Base-by-base conservation (phyloP, 2,113 vertebrate species). In the Peromyscus maniculatus region DNA sequence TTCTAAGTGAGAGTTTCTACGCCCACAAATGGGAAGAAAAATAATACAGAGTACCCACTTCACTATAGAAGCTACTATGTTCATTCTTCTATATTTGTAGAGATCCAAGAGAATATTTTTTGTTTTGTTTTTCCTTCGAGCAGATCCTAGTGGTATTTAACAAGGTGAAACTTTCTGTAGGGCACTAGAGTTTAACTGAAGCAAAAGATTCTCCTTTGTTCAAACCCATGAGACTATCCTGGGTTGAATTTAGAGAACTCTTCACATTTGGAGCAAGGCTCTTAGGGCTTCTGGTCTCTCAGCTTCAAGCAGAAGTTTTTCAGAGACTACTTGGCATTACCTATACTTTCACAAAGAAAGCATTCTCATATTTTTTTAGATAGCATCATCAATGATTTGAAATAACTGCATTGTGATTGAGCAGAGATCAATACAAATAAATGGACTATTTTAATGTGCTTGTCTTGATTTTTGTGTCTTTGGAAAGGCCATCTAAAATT, bases 71-170 rank as follows among this genome's bases (percentile, higher is more conserved):
- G 87, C 13, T 66, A 71, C 64, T 90, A 87, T 33, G 49, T 87
- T 97, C 67, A 87, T 96, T 94, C 49, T 97, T 95, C 94, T 28
- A 95, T 57, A 82, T 84, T 33, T 84, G 74, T 93, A 94, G 77
- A 93, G 26, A 91, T 5, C 13, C 67, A 92, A 93, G 87, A 77
- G 17, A 69, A 4, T 59, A 43, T 64, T 64, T 62, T 57, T 83
- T 64, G 67, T 95, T 46, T 67, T 82, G 31, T 87, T 92, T 31
- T 26, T 10, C 52, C 26, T 64, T 94, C 59, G 22, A 83, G 31
- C 7, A 91, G 59, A 93, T n/a, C 24, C 49, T 82, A 95, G 49
- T 94, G 59, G 64, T 49, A 94, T 97, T 96, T 94, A 87, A 95
- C 43, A 97, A 93, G 59, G 66, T 31, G 17, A 95, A 95, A 84